phyloP scores from a whole-genome alignment of 37 sponge, comb jelly and placozoan genomes.

The Axinella damicornis region DNA sequence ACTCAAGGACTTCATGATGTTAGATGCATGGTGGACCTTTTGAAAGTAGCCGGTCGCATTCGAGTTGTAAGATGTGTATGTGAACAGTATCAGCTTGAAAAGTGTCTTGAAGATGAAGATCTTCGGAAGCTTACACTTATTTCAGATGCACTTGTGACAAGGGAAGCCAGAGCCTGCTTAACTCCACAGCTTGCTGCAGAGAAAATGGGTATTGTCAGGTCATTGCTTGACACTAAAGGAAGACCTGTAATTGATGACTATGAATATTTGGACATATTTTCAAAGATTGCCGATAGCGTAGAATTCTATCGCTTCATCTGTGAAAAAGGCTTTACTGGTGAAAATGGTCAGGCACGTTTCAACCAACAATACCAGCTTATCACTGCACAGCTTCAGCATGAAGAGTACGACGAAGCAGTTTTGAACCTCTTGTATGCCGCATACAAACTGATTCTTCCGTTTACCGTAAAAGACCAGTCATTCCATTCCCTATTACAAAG shows the following conservation, averaged over 20 bases:
- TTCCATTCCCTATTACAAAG: constrained; percentile 58
- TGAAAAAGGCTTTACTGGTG: constrained; percentile 59
- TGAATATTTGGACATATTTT: constrained; percentile 49
- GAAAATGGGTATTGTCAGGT: constrained; percentile 28
- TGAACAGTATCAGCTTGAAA: constrained; percentile 51
- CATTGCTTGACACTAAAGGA: constrained; percentile 7
- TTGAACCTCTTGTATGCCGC: constrained; percentile 85
- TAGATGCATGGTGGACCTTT: constrained; percentile 45
- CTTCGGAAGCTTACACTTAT: constrained; percentile 21
- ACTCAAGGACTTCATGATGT: constrained; percentile 1
- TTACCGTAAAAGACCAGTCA: constrained; percentile 61
- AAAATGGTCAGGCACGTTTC: constrained; percentile 53
- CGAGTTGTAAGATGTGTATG: constrained; percentile 47
- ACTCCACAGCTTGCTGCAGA: constrained; percentile 39
- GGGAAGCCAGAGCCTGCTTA: constrained; percentile 21
- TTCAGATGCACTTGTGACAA: not conserved
- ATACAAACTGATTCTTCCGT: constrained; percentile 72
- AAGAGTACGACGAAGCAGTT: constrained; percentile 83
- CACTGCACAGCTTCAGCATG: constrained; percentile 79
- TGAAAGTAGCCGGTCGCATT: constrained; percentile 52
- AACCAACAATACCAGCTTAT: constrained; percentile 82
- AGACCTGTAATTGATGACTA: not conserved
- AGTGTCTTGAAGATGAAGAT: constrained; percentile 32
- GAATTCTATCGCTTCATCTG: constrained; percentile 60
- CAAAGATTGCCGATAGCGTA: constrained; percentile 52